These are phyloP conservation scores for Gymnocypris eckloni DNA, from an alignment of 2,797 vertebrate species.

Conservation along the genomic window DNA sequence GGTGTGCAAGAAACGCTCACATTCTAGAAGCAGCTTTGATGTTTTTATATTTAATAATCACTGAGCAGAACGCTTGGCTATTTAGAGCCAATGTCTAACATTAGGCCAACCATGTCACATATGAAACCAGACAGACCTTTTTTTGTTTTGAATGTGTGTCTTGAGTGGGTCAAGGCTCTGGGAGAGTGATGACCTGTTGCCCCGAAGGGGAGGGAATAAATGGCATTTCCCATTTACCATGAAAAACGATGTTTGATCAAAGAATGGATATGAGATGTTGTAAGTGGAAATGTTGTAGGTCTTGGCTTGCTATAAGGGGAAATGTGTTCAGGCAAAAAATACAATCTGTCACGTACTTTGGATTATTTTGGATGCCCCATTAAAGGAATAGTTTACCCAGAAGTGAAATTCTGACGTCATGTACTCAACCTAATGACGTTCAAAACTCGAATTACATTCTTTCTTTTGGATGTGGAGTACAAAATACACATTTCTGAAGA, in stretches of 20 bases:
- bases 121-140: constrained; percentile 16
- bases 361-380: neutral
- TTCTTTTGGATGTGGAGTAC: neutral
- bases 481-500: neutral
- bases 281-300: constrained; percentile 29
- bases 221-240: constrained; percentile 57
- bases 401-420: neutral
- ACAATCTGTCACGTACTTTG: neutral
- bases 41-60: constrained; percentile 39
- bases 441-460: neutral
- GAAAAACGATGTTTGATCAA: constrained; percentile 68
- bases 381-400: neutral
- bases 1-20: neutral
- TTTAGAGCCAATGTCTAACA: constrained; percentile 25
- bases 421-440: neutral
- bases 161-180: constrained; percentile 39
- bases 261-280: constrained; percentile 47
- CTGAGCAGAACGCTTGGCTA: neutral
- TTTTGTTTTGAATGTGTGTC: constrained; percentile 11
- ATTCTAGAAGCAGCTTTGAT: constrained; percentile 23
- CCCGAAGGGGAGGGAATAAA: constrained; percentile 61
- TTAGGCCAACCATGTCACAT: constrained; percentile 14
- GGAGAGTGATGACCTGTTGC: constrained; percentile 73
- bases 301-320: constrained; percentile 34
- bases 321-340: constrained; percentile 51